phyloP scores from a whole-genome alignment of 2,888 invertebrate genomes.

The Orchesellides sinensis region DNA sequence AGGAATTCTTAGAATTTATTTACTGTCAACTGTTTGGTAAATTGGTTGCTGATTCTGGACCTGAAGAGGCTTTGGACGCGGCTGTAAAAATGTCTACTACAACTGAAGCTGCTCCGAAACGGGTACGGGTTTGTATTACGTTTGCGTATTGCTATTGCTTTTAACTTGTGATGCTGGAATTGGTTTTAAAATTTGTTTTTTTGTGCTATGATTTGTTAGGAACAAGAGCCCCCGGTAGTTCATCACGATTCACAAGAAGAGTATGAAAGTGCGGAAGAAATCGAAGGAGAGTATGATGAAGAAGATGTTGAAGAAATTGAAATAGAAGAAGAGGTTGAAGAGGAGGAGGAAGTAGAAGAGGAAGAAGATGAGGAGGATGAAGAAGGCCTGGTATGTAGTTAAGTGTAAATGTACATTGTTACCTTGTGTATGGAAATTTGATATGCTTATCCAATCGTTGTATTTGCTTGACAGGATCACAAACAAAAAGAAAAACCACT shows the following conservation, averaged over 20 bases:
- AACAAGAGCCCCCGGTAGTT: slow-evolving; percentile 46
- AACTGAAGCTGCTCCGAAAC: slow-evolving; percentile 30
- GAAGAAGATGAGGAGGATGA: slow-evolving; percentile 81
- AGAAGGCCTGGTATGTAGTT: slow-evolving; percentile 79
- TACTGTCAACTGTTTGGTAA: no score
- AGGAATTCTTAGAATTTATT: no score
- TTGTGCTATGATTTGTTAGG: slow-evolving; percentile 44
- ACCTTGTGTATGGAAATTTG: neutral
- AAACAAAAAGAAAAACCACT: slow-evolving; percentile 82
- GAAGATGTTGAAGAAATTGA: slow-evolving; percentile 75
- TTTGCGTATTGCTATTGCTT: no score
- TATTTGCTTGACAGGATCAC: slow-evolving; percentile 14
- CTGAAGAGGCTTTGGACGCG: no score
- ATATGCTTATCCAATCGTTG: neutral
- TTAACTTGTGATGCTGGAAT: neutral
- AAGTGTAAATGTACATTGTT: neutral
- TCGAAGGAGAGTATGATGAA: slow-evolving; percentile 74
- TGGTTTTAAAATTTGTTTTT: neutral
- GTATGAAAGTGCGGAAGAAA: slow-evolving; percentile 75
- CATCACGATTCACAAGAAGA: slow-evolving; percentile 74
- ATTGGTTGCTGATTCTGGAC: no score
- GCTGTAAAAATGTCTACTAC: slow-evolving; percentile 30
- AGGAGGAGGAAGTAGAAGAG: slow-evolving; percentile 76
- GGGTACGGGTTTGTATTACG: slow-evolving; percentile 17
- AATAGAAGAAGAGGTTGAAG: slow-evolving; percentile 75